Base-by-base conservation (phyloP, 1,140 invertebrate genomes). In the Nymphalis io region DNA sequence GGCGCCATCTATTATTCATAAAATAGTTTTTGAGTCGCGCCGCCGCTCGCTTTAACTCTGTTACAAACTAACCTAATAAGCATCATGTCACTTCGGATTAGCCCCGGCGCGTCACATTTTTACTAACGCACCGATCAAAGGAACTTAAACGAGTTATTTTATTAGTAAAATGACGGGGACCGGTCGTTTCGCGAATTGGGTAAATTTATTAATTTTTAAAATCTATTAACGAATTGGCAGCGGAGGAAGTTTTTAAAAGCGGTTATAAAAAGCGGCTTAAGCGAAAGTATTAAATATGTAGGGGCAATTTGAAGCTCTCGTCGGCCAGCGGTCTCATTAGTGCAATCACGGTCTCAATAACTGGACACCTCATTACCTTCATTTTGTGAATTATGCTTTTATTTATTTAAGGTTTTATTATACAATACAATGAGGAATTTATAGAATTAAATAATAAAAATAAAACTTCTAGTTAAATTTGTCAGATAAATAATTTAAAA, bases 11-110 rank as follows among this genome's bases (percentile, higher is more conserved):
- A 91, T 90, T 90, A 91, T 91, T 91, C 89, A 91, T 90, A 91
- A 91, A 90, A 91, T 91, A 91, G 89, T 91, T 91, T 91, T 91
- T 91, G 87, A 91, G 84, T 88, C 83, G 84, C 86, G 81, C 85
- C 88, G 81, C 78, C 82, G 85, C 78, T 81, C 86, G 80, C 76
- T 80, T 79, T 91, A 91, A 91, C 84, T 81, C 79, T 75, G 80
- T 89, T 91, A 91, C 73, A 76, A 78, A 75, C 79, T 88, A 90
- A 91, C 80, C 80, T 82, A 86, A 91, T 91, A 91, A 91, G 89
- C 79, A 87, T 91, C 87, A 87, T 87, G 89, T 91, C 89, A 91
- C 88, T 91, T 91, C 83, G 84, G 85, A 89, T 91, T 89, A 91
- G 76, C 79, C 77, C 82, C 75, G 38, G 23, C 58, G 78, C 75